Evolutionary conservation across 2,888 invertebrate species (phyloP).

Genomic region (Helicoverpa assulta): DNA sequence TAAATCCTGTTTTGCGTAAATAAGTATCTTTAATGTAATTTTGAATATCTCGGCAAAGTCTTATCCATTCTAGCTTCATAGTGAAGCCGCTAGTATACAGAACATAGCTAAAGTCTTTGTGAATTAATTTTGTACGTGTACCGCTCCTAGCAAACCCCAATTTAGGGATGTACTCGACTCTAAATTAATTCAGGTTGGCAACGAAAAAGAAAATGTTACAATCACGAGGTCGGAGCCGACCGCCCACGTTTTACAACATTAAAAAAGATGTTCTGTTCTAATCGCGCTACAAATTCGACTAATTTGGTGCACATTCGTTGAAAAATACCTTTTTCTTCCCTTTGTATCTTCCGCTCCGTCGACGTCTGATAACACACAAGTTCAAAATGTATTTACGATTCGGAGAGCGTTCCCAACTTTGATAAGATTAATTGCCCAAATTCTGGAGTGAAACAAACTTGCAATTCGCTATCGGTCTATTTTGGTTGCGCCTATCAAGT

Average conservation of each 20-base stretch:
- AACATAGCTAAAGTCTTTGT: conserved; percentile 58
- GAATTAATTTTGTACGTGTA: conserved; percentile 73
- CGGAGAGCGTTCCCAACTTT: conserved; percentile 56
- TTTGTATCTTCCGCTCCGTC: conserved; percentile 36
- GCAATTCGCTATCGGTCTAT: conserved; percentile 48
- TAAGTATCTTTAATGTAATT: conserved; percentile 25
- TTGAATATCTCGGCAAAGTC: conserved; percentile 23
- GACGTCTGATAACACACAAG: conserved; percentile 52
- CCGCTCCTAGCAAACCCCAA: conserved; percentile 73
- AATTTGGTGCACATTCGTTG: conserved; percentile 53
- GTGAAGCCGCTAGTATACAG: conserved; percentile 39
- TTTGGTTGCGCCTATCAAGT: conserved; percentile 38
- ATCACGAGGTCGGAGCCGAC: conserved; percentile 53
- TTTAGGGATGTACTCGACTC: conserved; percentile 69
- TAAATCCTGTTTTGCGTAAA: conserved; percentile 13
- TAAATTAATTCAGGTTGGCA: conserved; percentile 71
- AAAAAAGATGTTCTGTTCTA: conserved; percentile 49
- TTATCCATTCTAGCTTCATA: conserved; percentile 31
- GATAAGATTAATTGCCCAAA: conserved; percentile 64
- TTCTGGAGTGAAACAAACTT: conserved; percentile 53
- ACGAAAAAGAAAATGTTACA: conserved; percentile 71
- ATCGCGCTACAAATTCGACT: conserved; percentile 48
- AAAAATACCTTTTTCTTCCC: conserved; percentile 37
- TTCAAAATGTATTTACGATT: conserved; percentile 57
- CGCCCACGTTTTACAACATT: conserved; percentile 65